Evolutionary conservation across 2,113 vertebrate species (phyloP), one percentile per base, ranked within the genome.

Genomic region (Brachyhypopomus occidentalis): DNA sequence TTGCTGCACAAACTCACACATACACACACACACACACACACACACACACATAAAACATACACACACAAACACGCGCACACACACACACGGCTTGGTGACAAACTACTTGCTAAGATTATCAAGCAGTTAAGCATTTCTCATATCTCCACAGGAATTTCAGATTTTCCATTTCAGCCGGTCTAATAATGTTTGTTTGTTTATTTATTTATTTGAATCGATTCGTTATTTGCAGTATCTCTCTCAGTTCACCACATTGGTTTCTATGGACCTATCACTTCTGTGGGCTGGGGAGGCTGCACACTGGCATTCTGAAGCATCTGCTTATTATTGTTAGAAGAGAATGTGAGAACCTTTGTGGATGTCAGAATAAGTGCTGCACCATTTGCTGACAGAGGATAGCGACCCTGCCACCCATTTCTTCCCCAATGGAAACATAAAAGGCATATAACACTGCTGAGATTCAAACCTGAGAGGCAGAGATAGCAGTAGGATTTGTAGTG

Each of bases 1-100:
- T 52, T 27, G 22, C 41, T 55, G 23, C 45, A 73, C 71, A 73
- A n/a, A 55, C 71, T 27, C 25, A 22, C 60, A 34, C 70, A 48
- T 67, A 45, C 63, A 63, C 64, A 12, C 45, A 38, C 59, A 69
- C 34, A 9, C 64, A 36, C 5, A 17, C 63, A 5, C 25, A 66
- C 63, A 16, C 16, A 34, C 60, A 48, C 30, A 16, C 64, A 67
- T 17, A 1, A 67, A 27, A 48, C 41, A 48, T 9, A 5, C 41
- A 48, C 41, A 48, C 41, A 48, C 41, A 11, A 5, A 48, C 36
- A 38, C 36, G 6, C 36, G 6, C 36, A 38, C 36, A 38, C 36
- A 38, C 41, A 41, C 41, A 41, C 41, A 41, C 41, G 9, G 66
- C 30, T 36, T 67, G 16, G 30, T 67, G 64, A 69, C 5, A 69